These are phyloP conservation scores for Neodon shergylaensis DNA, from an alignment of 2,113 vertebrate species.

Conservation along the genomic window DNA sequence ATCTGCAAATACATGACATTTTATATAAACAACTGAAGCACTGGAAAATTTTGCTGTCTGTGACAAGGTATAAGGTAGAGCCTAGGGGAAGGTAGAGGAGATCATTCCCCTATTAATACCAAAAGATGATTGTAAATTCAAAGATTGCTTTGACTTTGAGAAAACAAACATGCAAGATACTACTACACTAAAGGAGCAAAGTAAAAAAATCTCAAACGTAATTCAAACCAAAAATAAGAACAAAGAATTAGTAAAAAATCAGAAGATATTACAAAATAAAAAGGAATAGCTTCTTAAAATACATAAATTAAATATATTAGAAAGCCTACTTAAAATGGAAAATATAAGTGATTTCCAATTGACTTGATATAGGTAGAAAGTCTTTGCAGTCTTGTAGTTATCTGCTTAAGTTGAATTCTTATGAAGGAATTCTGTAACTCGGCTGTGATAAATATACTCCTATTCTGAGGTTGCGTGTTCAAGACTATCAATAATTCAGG, in stretches of 20 bases:
- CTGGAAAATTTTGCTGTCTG: neutral
- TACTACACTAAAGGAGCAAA: neutral
- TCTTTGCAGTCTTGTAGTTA: neutral
- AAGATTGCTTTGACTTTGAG: neutral
- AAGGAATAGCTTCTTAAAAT: neutral
- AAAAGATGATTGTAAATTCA: neutral
- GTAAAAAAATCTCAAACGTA: neutral
- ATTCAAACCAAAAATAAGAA: neutral
- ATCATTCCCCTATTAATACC: too few relatives aligned
- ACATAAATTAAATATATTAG: neutral
- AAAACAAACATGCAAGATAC: neutral
- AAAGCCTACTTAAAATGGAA: constrained; percentile 1
- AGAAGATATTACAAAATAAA: constrained; percentile 13
- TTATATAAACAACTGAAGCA: neutral
- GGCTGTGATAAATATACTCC: neutral
- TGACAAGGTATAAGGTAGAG: neutral
- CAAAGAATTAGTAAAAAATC: neutral
- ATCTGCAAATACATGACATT: neutral
- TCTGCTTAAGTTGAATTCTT: neutral
- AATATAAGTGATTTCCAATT: neutral
- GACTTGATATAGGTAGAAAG: neutral
- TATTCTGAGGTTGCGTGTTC: neutral
- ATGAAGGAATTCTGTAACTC: neutral
- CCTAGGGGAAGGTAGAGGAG: neutral
- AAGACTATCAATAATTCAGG: neutral